phyloP scores from a whole-genome alignment of 2,888 invertebrate species.

The Quadroppia sp. region DNA sequence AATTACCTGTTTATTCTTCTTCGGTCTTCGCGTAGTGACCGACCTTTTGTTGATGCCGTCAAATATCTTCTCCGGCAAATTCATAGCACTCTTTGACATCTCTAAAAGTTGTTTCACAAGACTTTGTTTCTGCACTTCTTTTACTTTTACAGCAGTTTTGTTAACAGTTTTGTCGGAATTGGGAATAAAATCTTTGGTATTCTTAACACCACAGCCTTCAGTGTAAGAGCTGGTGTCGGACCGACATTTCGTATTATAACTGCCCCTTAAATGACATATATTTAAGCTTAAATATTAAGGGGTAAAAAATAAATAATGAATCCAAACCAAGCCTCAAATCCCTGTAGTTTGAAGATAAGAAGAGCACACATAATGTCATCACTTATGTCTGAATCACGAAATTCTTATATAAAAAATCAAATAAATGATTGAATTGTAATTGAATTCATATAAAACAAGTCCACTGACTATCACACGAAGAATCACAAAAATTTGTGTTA shows the following conservation, averaged over 20 bases:
- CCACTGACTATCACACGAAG: conserved; percentile 16
- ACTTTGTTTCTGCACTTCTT: conserved; percentile 28
- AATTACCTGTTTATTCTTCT: not conserved
- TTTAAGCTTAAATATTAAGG: not conserved
- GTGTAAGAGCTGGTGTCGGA: conserved; percentile 5
- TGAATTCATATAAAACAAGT: not conserved
- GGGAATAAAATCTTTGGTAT: not conserved
- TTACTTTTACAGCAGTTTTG: too few relatives aligned
- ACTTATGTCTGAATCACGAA: conserved; percentile 7
- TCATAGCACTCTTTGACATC: conserved; percentile 5
- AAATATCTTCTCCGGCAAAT: conserved; percentile 3
- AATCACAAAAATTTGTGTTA: conserved; percentile 24
- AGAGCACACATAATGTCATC: conserved; percentile 19
- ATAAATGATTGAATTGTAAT: not conserved
- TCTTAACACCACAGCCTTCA: not conserved
- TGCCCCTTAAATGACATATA: not conserved
- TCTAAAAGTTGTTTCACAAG: not conserved
- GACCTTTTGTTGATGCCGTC: not conserved
- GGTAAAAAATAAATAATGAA: not conserved
- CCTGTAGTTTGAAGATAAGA: conserved; percentile 8
- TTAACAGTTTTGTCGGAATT: too few relatives aligned
- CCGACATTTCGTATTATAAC: conserved; percentile 18
- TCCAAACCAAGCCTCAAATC: conserved; percentile 22
- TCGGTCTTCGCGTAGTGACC: not conserved
- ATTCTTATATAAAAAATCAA: not conserved